phyloP scores from a whole-genome alignment of 2,888 invertebrate genomes.

The Chalcosyrphus nemorum region DNA sequence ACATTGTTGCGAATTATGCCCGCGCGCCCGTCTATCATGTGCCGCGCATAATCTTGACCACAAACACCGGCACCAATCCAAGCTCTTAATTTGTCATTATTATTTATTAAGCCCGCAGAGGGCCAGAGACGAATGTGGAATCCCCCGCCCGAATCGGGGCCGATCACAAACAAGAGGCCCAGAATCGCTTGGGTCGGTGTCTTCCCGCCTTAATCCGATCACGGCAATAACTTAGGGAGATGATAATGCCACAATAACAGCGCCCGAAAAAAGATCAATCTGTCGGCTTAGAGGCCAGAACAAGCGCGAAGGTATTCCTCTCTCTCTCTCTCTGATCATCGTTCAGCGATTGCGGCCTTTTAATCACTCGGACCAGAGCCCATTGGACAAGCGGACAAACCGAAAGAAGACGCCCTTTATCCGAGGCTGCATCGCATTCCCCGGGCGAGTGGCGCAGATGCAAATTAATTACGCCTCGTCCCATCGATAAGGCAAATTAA shows the following conservation, averaged over 20 bases:
- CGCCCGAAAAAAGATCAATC: constrained; percentile 72
- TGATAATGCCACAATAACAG: constrained; percentile 72
- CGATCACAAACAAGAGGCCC: constrained; percentile 35
- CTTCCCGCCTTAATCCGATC: constrained; percentile 67
- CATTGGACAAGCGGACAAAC: background rate
- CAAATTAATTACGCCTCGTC: constrained; percentile 72
- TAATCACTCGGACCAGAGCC: constrained; percentile 26
- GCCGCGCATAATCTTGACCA: constrained; percentile 36
- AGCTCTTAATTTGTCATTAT: constrained; percentile 73
- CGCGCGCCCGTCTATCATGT: background rate
- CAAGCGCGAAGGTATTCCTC: constrained; percentile 67
- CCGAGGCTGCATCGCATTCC: constrained; percentile 45
- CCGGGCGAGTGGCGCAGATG: constrained; percentile 57
- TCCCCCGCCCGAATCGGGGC: constrained; percentile 13
- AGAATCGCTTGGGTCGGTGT: constrained; percentile 25
- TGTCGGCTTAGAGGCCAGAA: constrained; percentile 67
- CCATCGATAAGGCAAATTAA: constrained; percentile 70
- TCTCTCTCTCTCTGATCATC: constrained; percentile 54
- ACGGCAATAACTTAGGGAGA: constrained; percentile 71
- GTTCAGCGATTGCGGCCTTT: constrained; percentile 63
- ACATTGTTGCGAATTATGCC: constrained; percentile 60
- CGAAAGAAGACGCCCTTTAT: constrained; percentile 40
- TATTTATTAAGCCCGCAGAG: constrained; percentile 63
- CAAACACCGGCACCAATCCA: constrained; percentile 37
- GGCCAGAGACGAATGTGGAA: constrained; percentile 57